These are phyloP conservation scores for Diadema setosum DNA, from an alignment of 35 echinoderm and acorn worm species.

Conservation along the genomic window DNA sequence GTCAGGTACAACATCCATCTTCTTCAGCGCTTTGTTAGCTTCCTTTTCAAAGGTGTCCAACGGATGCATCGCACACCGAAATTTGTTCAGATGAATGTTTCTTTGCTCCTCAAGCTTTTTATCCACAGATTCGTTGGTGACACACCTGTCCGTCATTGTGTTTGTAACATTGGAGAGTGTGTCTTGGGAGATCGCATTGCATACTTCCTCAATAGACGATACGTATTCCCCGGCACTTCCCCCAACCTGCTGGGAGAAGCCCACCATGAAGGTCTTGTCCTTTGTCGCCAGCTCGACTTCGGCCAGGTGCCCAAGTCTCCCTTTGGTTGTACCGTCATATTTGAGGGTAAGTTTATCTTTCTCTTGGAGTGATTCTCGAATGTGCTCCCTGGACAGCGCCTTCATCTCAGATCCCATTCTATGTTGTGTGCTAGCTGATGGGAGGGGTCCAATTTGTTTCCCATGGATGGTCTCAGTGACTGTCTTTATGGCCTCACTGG, in stretches of 20 bases:
- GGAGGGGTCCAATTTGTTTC: no score
- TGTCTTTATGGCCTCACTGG: no score
- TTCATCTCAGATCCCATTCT: no score
- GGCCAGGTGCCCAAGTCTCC: background rate
- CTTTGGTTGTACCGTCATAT: background rate
- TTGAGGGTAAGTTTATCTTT: background rate
- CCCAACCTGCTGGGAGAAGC: background rate
- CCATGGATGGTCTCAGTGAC: no score
- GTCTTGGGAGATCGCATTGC: background rate
- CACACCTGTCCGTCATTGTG: background rate
- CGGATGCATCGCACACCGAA: background rate
- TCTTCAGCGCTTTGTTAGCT: background rate
- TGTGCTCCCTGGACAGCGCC: no score
- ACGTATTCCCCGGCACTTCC: background rate
- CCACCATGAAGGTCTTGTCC: background rate
- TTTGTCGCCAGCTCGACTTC: background rate
- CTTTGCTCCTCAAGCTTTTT: no score
- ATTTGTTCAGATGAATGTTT: no score
- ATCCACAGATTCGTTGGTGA: no score
- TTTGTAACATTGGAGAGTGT: background rate
- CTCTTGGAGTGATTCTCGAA: no score
- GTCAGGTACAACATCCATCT: no score
- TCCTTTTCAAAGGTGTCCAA: background rate
- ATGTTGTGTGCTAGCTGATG: no score
- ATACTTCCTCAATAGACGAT: background rate